Evolutionary conservation across 2,113 vertebrate species (phyloP), one percentile per base, ranked within the genome.

Genomic region (Chloropsis cyanopogon): DNA sequence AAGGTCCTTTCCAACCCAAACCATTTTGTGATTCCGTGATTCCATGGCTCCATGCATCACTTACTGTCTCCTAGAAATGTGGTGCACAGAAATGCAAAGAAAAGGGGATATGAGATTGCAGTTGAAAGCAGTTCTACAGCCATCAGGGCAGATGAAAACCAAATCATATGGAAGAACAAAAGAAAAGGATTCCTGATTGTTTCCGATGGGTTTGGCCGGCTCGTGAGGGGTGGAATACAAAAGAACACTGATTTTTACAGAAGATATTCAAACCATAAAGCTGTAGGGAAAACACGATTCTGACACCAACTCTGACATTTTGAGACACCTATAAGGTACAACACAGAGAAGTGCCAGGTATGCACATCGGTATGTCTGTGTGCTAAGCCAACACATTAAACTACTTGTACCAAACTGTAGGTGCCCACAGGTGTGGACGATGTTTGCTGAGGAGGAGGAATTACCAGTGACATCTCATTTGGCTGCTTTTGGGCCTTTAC

Each of bases 321-420:
- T 7, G 9, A 35, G 52, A 81, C 3, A 10, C 5, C 19, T 15
- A 0, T 15, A 52, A 81, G 0, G 8, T 25, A 13, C 21, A 71
- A 13, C 3, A 31, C 21, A 26, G 33, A 46, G 35, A 66, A 59
- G 16, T 2, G 9, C 11, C 24, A 24, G 52, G 35, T 42, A 19
- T 19, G 20, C 13, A 18, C 25, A 12, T 4, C 0, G 1, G 11
- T 35, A 6, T 1, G 3, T 14, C 9, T 24, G 6, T 10, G 29
- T 25, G 26, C 72, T 57, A 54, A 82, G 11, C 12, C 53, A 8
- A 19, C 25, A 31, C 20, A 14, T 17, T 42, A 64, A 81, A 63
- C 2, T 13, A 14, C 17, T 77, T 53, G 12, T 1, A 35, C 23
- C 0, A 1, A 33, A 21, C 50, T 22, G 31, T 2, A 61, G 64